Percentiles rank a stretch among this genome's conserved stretches.
These are phyloP conservation scores for Bacillus rossius DNA, from an alignment of 1,140 invertebrate genomes.

Conservation along the genomic window DNA sequence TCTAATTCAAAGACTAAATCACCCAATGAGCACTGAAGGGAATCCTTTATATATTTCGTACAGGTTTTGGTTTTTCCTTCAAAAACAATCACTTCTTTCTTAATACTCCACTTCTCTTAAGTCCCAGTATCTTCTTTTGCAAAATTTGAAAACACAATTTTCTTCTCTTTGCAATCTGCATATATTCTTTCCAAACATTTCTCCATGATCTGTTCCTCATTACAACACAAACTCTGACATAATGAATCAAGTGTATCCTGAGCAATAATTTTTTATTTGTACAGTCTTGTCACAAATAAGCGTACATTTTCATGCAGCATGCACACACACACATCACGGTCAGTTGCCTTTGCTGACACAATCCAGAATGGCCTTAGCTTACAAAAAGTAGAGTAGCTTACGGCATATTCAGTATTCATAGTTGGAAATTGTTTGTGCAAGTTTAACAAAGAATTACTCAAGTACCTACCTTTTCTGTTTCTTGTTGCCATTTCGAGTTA, in stretches of 20 bases:
- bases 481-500: conserved; percentile 24
- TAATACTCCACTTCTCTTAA: conserved; percentile 17
- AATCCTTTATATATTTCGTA: conserved; percentile 14
- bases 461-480: conserved; percentile 25
- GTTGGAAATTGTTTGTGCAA: conserved; percentile 22
- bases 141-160: conserved; percentile 5
- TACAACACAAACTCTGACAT: conserved; percentile 1
- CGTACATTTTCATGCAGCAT: conserved; percentile 17
- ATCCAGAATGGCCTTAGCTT: conserved; percentile 21
- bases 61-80: conserved; percentile 15
- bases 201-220: background rate
- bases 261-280: conserved; percentile 21
- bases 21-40: conserved; percentile 20
- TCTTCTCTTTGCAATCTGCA: conserved; percentile 5
- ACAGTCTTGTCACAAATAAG: conserved; percentile 14
- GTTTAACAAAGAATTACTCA: conserved; percentile 23
- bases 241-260: background rate
- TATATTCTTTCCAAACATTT: background rate
- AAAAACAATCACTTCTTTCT: conserved; percentile 11
- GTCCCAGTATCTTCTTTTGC: conserved; percentile 16
- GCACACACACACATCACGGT: conserved; percentile 20
- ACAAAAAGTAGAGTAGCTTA: conserved; percentile 21
- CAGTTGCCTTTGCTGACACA: conserved; percentile 12
- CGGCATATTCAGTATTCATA: conserved; percentile 9
- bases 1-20: conserved; percentile 15